Evolutionary conservation across 2,113 vertebrate species (phyloP), one percentile per base, ranked within the genome.

Genomic region (Junco hyemalis): DNA sequence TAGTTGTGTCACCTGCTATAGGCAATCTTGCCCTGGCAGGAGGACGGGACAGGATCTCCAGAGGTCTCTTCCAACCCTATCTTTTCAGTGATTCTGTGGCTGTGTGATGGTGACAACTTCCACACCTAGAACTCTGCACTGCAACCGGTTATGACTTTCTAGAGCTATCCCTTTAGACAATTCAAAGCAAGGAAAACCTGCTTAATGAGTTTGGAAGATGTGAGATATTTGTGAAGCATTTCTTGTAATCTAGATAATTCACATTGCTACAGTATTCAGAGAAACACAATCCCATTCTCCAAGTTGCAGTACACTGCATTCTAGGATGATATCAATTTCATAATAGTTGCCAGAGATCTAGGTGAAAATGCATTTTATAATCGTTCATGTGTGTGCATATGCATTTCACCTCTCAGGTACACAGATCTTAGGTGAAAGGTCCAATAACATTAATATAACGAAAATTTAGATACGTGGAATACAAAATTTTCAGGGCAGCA

Each of bases 341-440:
- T 45, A 66, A 31, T 7, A 17, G 1, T 28, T 82, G 5, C 10
- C 35, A 81, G 4, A 16, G 6, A n/a, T 63, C 24, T n/a, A 18
- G 59, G 29, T 51, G 53, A 80, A 86, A 65, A 60, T 33, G 1
- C 5, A 44, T 6, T 38, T 4, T 36, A 12, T 56, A 40, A 14
- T 8, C 36, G 5, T 40, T 12, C 3, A 0, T 5, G 3, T 38
- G 18, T 8, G 3, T 12, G 2, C 21, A 9, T 29, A 2, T 15
- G 21, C 11, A 26, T 45, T 5, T 36, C 23, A 24, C 8, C 82
- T 71, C 53, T 80, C 29, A 63, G 15, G 13, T n/a, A 54, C 17
- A 38, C 2, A 45, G 6, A 12, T 50, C 11, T 3, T 65, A 36
- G 9, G 8, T 23, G 59, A 64, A 85, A 54, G 4, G 5, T 69